Percentiles rank a stretch among this genome's conserved stretches.
Conservation (phyloP, 2,797 vertebrate species). For the Rhincodon typus region DNA sequence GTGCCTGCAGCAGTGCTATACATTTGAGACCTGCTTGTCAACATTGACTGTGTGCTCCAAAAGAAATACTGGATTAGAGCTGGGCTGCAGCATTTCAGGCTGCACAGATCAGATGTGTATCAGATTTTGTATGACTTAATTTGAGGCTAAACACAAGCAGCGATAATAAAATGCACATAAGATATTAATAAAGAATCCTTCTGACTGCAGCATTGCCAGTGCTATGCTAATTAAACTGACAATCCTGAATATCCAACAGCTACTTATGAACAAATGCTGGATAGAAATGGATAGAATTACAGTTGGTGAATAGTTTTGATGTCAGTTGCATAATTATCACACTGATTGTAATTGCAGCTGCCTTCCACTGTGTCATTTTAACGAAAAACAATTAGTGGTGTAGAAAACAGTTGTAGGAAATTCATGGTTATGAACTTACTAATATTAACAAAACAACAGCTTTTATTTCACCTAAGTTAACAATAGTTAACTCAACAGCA, state of each 20-base stretch:
- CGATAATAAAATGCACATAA: neutral
- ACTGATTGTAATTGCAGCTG: too few species aligned
- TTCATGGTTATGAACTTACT: neutral
- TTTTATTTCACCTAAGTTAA: neutral
- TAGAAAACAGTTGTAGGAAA: neutral
- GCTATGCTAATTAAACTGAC: neutral
- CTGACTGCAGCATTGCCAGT: neutral
- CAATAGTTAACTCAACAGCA: neutral
- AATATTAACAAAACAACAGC: neutral
- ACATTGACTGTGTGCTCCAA: too few species aligned
- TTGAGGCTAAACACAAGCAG: neutral
- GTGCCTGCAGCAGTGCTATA: neutral
- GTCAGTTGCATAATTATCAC: neutral
- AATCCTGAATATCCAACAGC: neutral
- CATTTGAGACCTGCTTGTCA: neutral
- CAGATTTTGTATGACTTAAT: neutral
- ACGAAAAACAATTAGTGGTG: neutral
- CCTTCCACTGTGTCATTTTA: neutral
- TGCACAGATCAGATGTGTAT: neutral
- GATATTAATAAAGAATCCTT: neutral
- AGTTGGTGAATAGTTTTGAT: neutral
- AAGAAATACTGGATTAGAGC: neutral
- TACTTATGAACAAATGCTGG: neutral
- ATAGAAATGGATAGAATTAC: neutral
- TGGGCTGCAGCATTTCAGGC: neutral